phyloP scores from a whole-genome alignment of 2,888 invertebrate genomes.

The Temnothorax rugatulus region DNA sequence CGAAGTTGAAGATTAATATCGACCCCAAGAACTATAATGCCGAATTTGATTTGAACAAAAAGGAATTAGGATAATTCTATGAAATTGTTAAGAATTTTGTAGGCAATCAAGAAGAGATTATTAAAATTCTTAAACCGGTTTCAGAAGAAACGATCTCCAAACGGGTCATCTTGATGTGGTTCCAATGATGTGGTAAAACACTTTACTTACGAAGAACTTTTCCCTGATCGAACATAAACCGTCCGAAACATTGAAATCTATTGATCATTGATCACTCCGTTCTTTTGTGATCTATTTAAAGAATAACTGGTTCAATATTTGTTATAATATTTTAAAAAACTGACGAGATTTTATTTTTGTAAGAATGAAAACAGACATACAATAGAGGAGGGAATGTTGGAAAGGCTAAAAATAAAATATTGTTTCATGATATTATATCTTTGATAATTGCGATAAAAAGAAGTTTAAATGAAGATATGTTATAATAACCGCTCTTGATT shows the following conservation, averaged over 20 bases:
- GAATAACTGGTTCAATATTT: neutral
- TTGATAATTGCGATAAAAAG: too few species aligned
- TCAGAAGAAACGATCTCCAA: slow-evolving; percentile 82
- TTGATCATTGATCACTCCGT: neutral
- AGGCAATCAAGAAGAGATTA: slow-evolving; percentile 81
- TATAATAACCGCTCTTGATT: neutral
- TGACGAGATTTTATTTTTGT: neutral
- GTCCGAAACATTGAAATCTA: neutral
- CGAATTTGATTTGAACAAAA: slow-evolving; percentile 64
- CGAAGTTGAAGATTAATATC: slow-evolving; percentile 74
- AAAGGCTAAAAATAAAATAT: too few species aligned
- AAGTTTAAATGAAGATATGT: neutral
- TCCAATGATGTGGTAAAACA: slow-evolving; percentile 83
- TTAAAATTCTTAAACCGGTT: slow-evolving; percentile 81
- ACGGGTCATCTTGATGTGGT: slow-evolving; percentile 74
- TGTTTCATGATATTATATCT: too few species aligned
- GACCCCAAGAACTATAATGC: slow-evolving; percentile 73
- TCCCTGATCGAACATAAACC: slow-evolving; percentile 77
- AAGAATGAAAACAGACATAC: neutral
- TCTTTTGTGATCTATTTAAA: neutral
- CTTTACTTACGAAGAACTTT: slow-evolving; percentile 83
- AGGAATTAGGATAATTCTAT: slow-evolving; percentile 69
- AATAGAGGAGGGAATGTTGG: neutral
- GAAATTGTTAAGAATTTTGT: slow-evolving; percentile 77
- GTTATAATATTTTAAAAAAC: neutral